Evolutionary conservation across 2,888 invertebrate genomes (phyloP).

Genomic region (Mermis nigrescens): DNA sequence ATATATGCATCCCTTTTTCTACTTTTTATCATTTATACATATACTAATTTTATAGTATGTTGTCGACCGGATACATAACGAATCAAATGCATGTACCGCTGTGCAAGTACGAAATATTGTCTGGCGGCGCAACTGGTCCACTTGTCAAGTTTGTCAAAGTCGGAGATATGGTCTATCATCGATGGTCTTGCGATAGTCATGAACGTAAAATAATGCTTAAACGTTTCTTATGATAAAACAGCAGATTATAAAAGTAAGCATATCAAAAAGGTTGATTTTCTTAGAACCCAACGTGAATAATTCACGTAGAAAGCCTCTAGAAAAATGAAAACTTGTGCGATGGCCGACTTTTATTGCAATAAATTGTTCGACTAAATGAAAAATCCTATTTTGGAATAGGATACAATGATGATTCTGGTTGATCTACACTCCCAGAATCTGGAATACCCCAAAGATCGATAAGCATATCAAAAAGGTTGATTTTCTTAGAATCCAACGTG

Average conservation of each 20-base stretch:
- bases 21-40: no score
- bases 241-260: neutral
- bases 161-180: constrained; percentile 11
- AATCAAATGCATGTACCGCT: constrained; percentile 7
- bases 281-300: neutral
- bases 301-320: no score
- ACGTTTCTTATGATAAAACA: neutral
- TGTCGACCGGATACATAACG: constrained; percentile 8
- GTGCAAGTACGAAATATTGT: constrained; percentile 11
- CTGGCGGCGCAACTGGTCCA: neutral
- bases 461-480: no score
- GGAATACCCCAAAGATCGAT: no score
- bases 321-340: no score
- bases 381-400: no score
- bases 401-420: no score
- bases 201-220: neutral
- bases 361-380: no score
- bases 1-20: no score
- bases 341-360: no score
- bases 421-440: no score
- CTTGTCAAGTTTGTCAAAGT: constrained; percentile 9
- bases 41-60: constrained; percentile 10
- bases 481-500: no score
- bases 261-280: neutral
- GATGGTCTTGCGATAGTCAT: constrained; percentile 11